phyloP scores from a whole-genome alignment of 1,140 invertebrate genomes.

The Battus philenor region DNA sequence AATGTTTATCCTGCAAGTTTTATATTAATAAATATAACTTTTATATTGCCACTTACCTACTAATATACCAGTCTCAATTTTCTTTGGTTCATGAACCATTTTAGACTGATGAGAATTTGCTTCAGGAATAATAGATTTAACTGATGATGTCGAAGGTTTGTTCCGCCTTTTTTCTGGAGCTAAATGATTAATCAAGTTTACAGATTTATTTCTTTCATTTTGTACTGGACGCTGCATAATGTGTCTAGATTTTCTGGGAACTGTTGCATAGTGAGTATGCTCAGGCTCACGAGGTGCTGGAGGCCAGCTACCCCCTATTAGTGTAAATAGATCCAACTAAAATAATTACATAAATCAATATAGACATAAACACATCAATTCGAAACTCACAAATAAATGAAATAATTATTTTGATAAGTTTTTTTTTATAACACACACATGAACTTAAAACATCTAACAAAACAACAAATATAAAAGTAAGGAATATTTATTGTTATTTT shows the following conservation, averaged over 20 bases:
- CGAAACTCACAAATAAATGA: no score
- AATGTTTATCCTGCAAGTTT: slow-evolving; percentile 5
- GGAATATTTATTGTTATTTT: no score
- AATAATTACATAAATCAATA: no score
- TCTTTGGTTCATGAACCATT: slow-evolving; percentile 67
- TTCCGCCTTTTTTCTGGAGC: slow-evolving; percentile 46
- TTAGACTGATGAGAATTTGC: slow-evolving; percentile 30
- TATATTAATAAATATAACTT: neutral
- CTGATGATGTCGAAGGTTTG: slow-evolving; percentile 24
- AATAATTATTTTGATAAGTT: no score
- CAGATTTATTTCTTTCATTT: slow-evolving; percentile 56
- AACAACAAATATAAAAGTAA: no score
- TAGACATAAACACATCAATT: no score
- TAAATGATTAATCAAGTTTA: slow-evolving; percentile 57
- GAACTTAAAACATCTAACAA: no score
- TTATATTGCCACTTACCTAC: slow-evolving; percentile 39
- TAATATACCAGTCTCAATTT: slow-evolving; percentile 62
- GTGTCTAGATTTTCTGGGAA: slow-evolving; percentile 32
- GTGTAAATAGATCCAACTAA: slow-evolving; percentile 58
- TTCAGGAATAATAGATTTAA: slow-evolving; percentile 21
- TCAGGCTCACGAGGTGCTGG: slow-evolving; percentile 57
- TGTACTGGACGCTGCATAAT: slow-evolving; percentile 55
- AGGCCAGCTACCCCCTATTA: slow-evolving; percentile 67
- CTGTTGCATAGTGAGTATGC: slow-evolving; percentile 54
- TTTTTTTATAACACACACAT: no score